These are phyloP conservation scores for Hemibagrus guttatus DNA, from an alignment of 2,797 vertebrate genomes.

Conservation along the genomic window DNA sequence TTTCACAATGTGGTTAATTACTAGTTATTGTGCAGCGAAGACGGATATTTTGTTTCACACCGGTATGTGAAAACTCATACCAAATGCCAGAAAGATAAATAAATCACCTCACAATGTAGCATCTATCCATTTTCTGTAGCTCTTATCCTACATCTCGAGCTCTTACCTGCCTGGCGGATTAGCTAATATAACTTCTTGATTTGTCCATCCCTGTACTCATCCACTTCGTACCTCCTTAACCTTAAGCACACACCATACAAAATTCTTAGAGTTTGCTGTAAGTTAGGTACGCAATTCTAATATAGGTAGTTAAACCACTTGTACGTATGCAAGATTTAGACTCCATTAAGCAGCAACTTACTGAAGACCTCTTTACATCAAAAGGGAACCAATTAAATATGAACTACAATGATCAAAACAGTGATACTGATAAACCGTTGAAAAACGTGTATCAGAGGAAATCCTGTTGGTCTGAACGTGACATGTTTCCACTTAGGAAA, in stretches of 20 bases:
- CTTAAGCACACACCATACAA: neutral
- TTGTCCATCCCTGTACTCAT: neutral
- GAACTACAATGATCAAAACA: neutral
- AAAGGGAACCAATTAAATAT: neutral
- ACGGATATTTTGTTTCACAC: neutral
- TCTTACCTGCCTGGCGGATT: neutral
- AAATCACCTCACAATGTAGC: neutral
- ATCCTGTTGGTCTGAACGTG: neutral
- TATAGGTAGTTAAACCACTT: neutral
- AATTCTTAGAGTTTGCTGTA: neutral
- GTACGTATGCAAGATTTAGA: conserved; percentile 19
- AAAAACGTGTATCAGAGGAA: neutral
- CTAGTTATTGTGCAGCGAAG: neutral
- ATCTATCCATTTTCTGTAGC: too few relatives aligned
- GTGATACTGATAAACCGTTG: conserved; percentile 13
- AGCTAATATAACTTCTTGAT: neutral
- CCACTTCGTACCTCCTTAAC: neutral
- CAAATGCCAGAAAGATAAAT: too few relatives aligned
- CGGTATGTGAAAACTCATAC: neutral
- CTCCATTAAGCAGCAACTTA: neutral
- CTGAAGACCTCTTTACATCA: neutral
- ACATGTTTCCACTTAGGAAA: neutral
- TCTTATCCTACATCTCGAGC: too few relatives aligned
- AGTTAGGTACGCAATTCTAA: neutral
- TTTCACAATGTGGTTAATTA: neutral